Evolutionary conservation across 2,113 vertebrate species (phyloP).

Genomic region (Setophaga kirtlandii): DNA sequence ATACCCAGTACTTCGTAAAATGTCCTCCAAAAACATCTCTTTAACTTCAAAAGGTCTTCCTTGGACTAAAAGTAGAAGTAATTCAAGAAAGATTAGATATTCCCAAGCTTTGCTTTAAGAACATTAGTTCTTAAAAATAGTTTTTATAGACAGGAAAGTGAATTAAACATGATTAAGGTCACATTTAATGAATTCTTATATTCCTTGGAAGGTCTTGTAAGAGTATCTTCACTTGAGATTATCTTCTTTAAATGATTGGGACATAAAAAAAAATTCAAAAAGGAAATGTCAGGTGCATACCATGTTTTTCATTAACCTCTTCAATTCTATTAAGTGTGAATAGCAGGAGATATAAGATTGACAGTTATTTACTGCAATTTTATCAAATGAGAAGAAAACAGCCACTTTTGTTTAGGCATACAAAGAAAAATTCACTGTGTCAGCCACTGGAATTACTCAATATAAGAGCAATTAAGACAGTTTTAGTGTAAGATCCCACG

Average conservation of each 20-base stretch:
- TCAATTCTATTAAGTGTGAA: neutral
- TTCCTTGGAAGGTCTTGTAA: neutral
- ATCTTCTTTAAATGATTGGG: neutral
- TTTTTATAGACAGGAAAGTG: neutral
- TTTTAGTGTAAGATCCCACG: neutral
- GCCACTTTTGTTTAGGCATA: neutral
- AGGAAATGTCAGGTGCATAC: neutral
- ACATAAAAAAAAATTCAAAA: neutral
- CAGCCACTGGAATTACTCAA: neutral
- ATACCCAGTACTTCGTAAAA: slow-evolving; percentile 87
- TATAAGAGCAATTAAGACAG: neutral
- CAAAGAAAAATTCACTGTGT: neutral
- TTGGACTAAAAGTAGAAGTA: slow-evolving; percentile 78
- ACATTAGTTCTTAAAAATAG: neutral
- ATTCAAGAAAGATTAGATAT: neutral
- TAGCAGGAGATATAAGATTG: neutral
- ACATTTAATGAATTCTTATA: neutral
- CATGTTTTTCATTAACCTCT: neutral
- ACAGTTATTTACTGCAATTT: neutral
- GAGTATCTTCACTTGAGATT: neutral
- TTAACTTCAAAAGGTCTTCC: slow-evolving; percentile 92
- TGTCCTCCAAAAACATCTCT: slow-evolving; percentile 92
- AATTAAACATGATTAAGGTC: neutral
- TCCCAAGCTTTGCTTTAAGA: neutral
- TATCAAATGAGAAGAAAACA: neutral